These are phyloP conservation scores for Tursiops truncatus DNA, from an alignment of 2,113 vertebrate genomes.

Conservation along the genomic window DNA sequence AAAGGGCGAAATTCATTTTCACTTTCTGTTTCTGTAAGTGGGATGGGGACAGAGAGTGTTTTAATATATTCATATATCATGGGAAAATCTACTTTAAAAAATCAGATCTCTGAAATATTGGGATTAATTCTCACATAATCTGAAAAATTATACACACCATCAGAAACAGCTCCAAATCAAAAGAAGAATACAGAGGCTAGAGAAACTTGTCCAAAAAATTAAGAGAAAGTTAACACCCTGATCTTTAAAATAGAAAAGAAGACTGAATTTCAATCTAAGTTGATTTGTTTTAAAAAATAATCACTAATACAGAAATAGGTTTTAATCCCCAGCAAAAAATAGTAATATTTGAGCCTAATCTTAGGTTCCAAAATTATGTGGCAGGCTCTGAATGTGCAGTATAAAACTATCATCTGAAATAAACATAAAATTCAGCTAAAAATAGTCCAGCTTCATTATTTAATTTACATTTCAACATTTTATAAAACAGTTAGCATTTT, in stretches of 20 bases:
- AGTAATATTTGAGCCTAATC: not conserved
- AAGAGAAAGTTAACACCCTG: not conserved
- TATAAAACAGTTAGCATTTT: not conserved
- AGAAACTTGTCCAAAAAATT: not conserved
- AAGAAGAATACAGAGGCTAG: constrained; percentile 1
- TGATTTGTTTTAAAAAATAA: constrained; percentile 36
- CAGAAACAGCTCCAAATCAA: constrained; percentile 32
- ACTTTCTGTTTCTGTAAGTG: constrained; percentile 94
- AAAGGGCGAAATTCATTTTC: constrained; percentile 98
- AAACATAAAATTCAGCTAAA: not conserved
- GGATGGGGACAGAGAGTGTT: not conserved
- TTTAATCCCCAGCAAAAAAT: constrained; percentile 30
- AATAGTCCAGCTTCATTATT: not conserved
- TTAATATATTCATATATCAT: not conserved
- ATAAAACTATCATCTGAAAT: constrained; percentile 27
- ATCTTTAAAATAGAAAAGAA: constrained; percentile 21
- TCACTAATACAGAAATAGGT: constrained; percentile 8
- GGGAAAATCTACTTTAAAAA: constrained; percentile 43
- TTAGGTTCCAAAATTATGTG: not conserved
- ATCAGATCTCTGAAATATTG: constrained; percentile 1
- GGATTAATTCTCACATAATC: not conserved
- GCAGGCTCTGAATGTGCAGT: not conserved
- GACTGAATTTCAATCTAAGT: not conserved
- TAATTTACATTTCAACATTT: constrained; percentile 29
- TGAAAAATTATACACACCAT: constrained; percentile 26